These are phyloP conservation scores for Panthera tigris DNA, from an alignment of 2,113 vertebrate species.

Conservation along the genomic window DNA sequence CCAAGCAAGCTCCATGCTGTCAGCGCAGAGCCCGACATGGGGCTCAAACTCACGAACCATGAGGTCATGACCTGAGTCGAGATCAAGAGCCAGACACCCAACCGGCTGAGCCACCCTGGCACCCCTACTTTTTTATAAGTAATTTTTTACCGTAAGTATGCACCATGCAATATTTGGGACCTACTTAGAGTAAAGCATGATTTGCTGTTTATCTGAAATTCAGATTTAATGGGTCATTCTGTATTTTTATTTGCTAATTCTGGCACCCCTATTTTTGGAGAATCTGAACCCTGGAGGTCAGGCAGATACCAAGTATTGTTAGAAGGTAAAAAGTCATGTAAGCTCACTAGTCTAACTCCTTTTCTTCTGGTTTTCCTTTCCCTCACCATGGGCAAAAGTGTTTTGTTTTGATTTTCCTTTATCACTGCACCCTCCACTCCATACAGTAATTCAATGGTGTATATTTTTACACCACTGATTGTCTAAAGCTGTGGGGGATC, in stretches of 20 bases:
- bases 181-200: background rate
- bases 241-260: slow-evolving; percentile 38
- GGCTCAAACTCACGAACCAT: too few relatives aligned
- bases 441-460: background rate
- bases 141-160: background rate
- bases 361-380: background rate
- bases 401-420: background rate
- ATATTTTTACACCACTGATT: background rate
- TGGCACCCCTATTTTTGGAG: background rate
- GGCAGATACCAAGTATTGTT: slow-evolving; percentile 1
- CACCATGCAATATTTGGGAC: background rate
- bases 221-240: background rate
- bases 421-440: background rate
- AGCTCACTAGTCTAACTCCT: background rate
- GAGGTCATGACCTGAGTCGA: too few relatives aligned
- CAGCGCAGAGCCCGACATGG: too few relatives aligned
- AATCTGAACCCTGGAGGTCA: background rate
- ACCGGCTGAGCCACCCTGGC: too few relatives aligned
- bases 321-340: background rate
- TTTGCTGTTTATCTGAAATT: slow-evolving; percentile 15
- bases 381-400: background rate
- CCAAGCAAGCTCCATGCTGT: too few relatives aligned
- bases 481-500: background rate
- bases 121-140: background rate
- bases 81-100: too few relatives aligned